These are phyloP conservation scores for Myotis vivesi DNA, from an alignment of 2,797 vertebrate genomes.

Conservation along the genomic window DNA sequence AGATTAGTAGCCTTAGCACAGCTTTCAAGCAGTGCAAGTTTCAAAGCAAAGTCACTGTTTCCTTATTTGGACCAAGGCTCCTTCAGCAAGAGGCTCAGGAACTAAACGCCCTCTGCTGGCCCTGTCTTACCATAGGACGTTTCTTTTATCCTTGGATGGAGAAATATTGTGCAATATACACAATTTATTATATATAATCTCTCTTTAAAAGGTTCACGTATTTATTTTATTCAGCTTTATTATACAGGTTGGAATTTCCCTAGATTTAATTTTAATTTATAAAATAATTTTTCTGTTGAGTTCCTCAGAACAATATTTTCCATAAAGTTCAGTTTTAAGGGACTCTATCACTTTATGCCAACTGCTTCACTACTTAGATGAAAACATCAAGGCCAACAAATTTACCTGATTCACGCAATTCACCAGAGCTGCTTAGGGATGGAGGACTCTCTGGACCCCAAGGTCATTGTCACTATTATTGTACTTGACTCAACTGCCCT, in stretches of 20 bases:
- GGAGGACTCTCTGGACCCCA: neutral
- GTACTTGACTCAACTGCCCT: too few relatives aligned
- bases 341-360: neutral
- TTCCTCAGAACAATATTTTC: neutral
- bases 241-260: neutral
- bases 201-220: neutral
- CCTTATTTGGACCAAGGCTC: neutral
- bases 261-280: constrained; percentile 20
- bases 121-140: neutral
- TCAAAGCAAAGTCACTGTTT: neutral
- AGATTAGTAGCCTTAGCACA: neutral
- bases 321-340: neutral
- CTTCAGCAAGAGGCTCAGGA: neutral
- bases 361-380: neutral
- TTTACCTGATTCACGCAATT: neutral
- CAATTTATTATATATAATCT: neutral
- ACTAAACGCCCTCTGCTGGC: constrained; percentile 54
- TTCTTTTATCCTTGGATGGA: neutral
- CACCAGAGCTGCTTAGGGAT: neutral
- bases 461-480: neutral
- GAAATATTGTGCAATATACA: neutral
- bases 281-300: neutral
- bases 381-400: neutral
- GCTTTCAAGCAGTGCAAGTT: neutral
- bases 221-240: neutral